Evolutionary conservation across 2,797 vertebrate genomes (phyloP).

Genomic region (Channallabes apus): DNA sequence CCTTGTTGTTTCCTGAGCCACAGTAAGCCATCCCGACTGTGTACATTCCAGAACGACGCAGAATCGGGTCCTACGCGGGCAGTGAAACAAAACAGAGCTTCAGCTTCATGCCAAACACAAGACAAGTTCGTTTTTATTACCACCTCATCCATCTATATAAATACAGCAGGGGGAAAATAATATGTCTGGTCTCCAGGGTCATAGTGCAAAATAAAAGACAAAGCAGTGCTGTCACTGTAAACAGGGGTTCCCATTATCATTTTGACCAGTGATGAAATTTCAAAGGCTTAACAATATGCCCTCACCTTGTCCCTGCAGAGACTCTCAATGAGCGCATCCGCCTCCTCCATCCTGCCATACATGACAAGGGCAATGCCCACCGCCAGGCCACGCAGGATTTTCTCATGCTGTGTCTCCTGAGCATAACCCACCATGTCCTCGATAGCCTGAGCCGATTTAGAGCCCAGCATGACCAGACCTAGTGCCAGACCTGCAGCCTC

Average conservation of each 20-base stretch:
- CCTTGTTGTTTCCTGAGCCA: conserved; percentile 98
- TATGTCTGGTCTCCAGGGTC: not conserved
- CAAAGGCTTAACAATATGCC: not conserved
- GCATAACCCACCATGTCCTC: conserved; percentile 99
- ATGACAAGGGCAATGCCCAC: conserved; percentile 97
- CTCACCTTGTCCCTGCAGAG: conserved; percentile 96
- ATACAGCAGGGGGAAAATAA: not conserved
- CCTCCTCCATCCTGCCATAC: conserved; percentile 98
- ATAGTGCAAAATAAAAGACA: not conserved
- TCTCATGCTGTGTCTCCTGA: conserved; percentile 98
- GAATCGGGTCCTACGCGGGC: conserved; percentile 81
- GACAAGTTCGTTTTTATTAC: conserved; percentile 6
- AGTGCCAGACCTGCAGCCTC: conserved; percentile 94
- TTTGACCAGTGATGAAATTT: not conserved
- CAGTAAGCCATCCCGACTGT: conserved; percentile 99
- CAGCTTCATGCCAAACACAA: conserved; percentile 40
- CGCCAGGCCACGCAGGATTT: conserved; percentile 93
- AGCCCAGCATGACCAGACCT: conserved; percentile 96
- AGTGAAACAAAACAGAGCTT: conserved; percentile 66
- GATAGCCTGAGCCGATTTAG: conserved; percentile 97
- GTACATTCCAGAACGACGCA: conserved; percentile 98
- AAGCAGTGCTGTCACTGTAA: not conserved
- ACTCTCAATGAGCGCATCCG: conserved; percentile 95
- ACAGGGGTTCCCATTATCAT: not conserved
- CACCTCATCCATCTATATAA: not conserved